These are phyloP conservation scores for Drosophila subpulchrella DNA, from an alignment of 1,140 invertebrate species.

Conservation along the genomic window DNA sequence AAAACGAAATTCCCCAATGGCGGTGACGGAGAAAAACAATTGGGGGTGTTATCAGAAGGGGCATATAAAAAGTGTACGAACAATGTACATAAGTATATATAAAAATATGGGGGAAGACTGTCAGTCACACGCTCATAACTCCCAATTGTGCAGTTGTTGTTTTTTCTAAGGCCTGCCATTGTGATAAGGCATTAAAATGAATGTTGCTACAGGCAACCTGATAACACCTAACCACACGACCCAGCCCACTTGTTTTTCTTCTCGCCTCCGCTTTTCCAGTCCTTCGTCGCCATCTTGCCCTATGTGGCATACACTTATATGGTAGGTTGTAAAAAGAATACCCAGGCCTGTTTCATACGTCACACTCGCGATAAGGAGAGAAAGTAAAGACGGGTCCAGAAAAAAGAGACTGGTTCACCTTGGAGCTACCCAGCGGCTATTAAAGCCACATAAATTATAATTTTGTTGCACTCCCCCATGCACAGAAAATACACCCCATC, in stretches of 20 bases:
- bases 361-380: constrained; percentile 60
- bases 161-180: constrained; percentile 48
- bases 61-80: constrained; percentile 13
- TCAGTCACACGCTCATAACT: constrained; percentile 74
- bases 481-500: not conserved
- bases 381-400: not conserved
- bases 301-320: constrained; percentile 1
- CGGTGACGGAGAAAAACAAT: constrained; percentile 45
- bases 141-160: constrained; percentile 81
- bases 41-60: constrained; percentile 47
- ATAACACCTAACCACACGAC: constrained; percentile 64
- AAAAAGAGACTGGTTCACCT: constrained; percentile 25
- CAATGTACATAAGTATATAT: constrained; percentile 1
- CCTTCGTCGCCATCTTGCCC: constrained; percentile 17
- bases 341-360: constrained; percentile 37
- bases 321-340: constrained; percentile 42
- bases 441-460: constrained; percentile 83
- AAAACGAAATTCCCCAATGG: constrained; percentile 58
- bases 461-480: constrained; percentile 69
- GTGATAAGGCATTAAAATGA: constrained; percentile 81
- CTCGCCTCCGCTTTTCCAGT: constrained; percentile 1
- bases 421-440: constrained; percentile 67
- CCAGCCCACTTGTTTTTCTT: constrained; percentile 20
- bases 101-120: constrained; percentile 27
- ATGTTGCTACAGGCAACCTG: constrained; percentile 76